Conservation (phyloP, 2,888 invertebrate species). For the Tetropium fuscum region DNA sequence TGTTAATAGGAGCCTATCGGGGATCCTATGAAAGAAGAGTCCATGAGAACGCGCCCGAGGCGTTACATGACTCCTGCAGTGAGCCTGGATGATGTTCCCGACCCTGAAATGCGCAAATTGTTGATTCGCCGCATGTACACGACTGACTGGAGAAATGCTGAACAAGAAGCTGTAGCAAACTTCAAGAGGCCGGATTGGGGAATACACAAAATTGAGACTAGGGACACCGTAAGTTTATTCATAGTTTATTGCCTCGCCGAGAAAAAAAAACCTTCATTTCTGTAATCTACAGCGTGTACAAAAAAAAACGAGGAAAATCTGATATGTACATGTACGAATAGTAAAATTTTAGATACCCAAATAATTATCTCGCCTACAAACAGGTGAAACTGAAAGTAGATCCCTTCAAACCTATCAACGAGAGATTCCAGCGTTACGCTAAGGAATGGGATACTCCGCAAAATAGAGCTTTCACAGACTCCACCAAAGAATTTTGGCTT, state of each 20-base stretch:
- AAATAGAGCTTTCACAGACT: conserved; percentile 56
- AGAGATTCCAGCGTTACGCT: conserved; percentile 46
- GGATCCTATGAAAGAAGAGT: conserved; percentile 47
- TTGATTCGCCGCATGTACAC: conserved; percentile 60
- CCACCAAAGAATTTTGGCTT: conserved; percentile 58
- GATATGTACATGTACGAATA: too few species aligned
- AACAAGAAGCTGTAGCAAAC: conserved; percentile 53
- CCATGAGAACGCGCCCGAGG: conserved; percentile 58
- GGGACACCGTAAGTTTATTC: conserved; percentile 40
- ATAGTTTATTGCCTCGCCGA: too few species aligned
- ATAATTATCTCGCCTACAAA: too few species aligned
- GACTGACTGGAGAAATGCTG: conserved; percentile 57
- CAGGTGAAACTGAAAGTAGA: conserved; percentile 48
- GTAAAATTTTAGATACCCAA: too few species aligned
- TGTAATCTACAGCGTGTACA: too few species aligned
- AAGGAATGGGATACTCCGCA: conserved; percentile 62
- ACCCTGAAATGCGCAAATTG: conserved; percentile 58
- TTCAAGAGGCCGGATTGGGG: conserved; percentile 41
- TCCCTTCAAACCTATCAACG: conserved; percentile 50
- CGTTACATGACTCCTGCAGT: conserved; percentile 61
- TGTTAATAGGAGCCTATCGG: conserved; percentile 34
- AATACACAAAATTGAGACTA: conserved; percentile 37
- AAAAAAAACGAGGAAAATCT: too few species aligned
- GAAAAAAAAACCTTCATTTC: too few species aligned
- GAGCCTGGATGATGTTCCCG: conserved; percentile 62